Conservation (phyloP, 2,113 vertebrate species). For the Gymnogyps californianus region DNA sequence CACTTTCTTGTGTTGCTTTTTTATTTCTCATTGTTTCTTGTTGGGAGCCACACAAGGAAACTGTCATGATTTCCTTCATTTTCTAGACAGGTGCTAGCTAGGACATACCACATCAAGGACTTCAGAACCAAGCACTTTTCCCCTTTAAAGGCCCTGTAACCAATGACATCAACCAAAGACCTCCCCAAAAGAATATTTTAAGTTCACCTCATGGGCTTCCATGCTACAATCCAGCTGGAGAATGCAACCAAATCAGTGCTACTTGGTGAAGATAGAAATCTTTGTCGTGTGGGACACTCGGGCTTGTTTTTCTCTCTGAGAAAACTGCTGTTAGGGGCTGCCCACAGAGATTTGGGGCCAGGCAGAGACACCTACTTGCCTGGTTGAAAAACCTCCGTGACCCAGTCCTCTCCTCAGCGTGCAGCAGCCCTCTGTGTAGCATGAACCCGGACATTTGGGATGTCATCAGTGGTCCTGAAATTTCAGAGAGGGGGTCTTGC, state of each 20-base stretch:
- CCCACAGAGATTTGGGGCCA: not conserved
- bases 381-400: not conserved
- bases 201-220: accelerated
- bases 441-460: accelerated
- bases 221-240: not conserved
- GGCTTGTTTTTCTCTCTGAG: not conserved
- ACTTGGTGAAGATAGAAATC: not conserved
- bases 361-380: not conserved
- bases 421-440: not conserved
- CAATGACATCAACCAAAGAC: not conserved
- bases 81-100: not conserved
- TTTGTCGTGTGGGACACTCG: not conserved
- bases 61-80: not conserved
- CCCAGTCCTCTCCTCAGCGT: not conserved
- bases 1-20: not conserved
- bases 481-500: not conserved
- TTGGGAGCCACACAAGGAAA: not conserved
- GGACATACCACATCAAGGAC: not conserved
- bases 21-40: not conserved
- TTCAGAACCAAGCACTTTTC: not conserved
- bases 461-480: not conserved
- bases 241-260: not conserved
- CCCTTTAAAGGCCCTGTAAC: not conserved
- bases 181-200: not conserved
- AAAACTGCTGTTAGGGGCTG: not conserved